These are phyloP conservation scores for Pipistrellus nathusii DNA, from an alignment of 2,797 vertebrate genomes.

Conservation along the genomic window DNA sequence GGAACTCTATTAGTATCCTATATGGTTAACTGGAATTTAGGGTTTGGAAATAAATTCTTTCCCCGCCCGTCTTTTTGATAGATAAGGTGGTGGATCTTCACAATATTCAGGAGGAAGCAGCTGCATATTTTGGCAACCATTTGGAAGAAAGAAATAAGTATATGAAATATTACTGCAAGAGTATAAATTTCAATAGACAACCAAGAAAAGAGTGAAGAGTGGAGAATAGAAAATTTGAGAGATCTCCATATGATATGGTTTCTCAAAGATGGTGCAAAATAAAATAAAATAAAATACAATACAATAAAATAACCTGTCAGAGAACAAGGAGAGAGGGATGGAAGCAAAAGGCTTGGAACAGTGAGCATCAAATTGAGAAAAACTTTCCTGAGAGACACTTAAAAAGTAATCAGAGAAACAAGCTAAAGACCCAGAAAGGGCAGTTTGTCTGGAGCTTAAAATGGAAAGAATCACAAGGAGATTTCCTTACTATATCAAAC, in stretches of 20 bases:
- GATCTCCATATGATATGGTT: constrained; percentile 53
- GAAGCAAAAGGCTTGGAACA: constrained; percentile 59
- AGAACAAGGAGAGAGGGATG: constrained; percentile 32
- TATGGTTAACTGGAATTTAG: constrained; percentile 43
- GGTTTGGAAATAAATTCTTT: constrained; percentile 51
- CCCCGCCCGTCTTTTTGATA: constrained; percentile 14
- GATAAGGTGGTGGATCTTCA: constrained; percentile 65
- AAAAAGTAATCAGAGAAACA: constrained; percentile 76
- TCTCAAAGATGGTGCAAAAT: constrained; percentile 16
- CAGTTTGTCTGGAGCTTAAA: constrained; percentile 59
- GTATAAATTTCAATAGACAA: constrained; percentile 60
- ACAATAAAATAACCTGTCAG: neutral
- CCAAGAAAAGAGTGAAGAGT: constrained; percentile 64
- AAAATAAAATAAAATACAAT: neutral
- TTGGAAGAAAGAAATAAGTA: constrained; percentile 63
- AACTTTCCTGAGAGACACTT: constrained; percentile 72
- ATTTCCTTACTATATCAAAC: constrained; percentile 68
- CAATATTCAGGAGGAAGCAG: constrained; percentile 69
- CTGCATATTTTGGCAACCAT: constrained; percentile 71
- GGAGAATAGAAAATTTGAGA: constrained; percentile 52
- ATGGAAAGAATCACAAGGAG: constrained; percentile 66
- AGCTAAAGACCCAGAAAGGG: constrained; percentile 73
- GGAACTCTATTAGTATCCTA: neutral
- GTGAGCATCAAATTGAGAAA: constrained; percentile 67
- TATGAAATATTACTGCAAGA: constrained; percentile 58